Conservation (phyloP, 2,888 invertebrate genomes). For the Azorinus chamasolen region DNA sequence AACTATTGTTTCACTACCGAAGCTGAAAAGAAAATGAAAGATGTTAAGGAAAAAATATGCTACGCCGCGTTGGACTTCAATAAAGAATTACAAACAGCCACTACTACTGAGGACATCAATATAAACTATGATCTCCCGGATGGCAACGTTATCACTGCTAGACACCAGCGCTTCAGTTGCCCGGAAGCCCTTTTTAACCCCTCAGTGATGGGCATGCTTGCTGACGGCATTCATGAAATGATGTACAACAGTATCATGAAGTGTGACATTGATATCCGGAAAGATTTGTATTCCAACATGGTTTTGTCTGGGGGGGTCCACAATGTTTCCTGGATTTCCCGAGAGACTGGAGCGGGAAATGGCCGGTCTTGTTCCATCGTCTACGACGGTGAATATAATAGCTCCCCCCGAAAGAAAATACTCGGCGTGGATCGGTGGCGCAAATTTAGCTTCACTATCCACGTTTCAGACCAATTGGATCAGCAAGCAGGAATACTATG, state of each 20-base stretch:
- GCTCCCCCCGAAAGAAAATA: constrained; percentile 69
- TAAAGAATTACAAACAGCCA: too few species aligned
- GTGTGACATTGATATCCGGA: constrained; percentile 78
- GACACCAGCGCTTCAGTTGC: constrained; percentile 81
- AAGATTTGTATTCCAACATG: constrained; percentile 86
- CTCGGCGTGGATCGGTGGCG: constrained; percentile 86
- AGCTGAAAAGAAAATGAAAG: constrained; percentile 95
- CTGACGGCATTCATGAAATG: constrained; percentile 13
- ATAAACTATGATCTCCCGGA: constrained; percentile 83
- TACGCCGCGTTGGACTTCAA: constrained; percentile 93
- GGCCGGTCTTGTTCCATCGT: constrained; percentile 50
- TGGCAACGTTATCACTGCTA: constrained; percentile 83
- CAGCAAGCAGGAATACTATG: constrained; percentile 91
- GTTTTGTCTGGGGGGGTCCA: constrained; percentile 96
- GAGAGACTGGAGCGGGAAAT: constrained; percentile 71
- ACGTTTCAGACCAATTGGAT: constrained; percentile 64
- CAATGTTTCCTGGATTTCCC: constrained; percentile 87
- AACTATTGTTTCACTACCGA: constrained; percentile 83
- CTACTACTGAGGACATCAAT: constrained; percentile 92
- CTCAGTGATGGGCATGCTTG: constrained; percentile 68
- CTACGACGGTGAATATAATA: constrained; percentile 66
- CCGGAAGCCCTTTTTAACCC: constrained; percentile 83
- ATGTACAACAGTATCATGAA: constrained; percentile 17
- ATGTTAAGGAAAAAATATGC: constrained; percentile 88
- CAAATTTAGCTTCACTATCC: constrained; percentile 62